phyloP scores from a whole-genome alignment of 2,797 vertebrate genomes.

The Coendou prehensilis region DNA sequence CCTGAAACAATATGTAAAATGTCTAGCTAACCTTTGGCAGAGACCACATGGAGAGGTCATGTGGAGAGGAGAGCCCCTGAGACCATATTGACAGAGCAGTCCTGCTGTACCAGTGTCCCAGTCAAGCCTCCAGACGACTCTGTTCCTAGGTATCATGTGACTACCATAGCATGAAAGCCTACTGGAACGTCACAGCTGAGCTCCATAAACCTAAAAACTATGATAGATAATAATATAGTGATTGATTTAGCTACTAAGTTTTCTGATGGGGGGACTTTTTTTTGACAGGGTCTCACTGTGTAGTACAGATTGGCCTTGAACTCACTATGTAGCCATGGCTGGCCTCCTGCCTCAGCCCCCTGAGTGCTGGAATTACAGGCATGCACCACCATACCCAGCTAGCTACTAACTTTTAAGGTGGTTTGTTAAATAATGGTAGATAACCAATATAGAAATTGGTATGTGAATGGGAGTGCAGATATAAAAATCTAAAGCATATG shows the following conservation, averaged over 20 bases:
- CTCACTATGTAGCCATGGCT: neutral
- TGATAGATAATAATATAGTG: neutral
- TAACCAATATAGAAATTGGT: neutral
- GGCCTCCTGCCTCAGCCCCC: neutral
- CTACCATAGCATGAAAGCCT: neutral
- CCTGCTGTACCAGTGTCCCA: neutral
- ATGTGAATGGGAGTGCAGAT: neutral
- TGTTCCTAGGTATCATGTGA: neutral
- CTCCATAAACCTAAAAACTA: neutral
- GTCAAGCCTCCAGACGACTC: neutral
- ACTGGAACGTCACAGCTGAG: neutral
- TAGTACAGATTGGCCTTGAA: neutral
- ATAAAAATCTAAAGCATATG: conserved; percentile 7
- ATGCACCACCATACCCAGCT: neutral
- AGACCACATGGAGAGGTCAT: neutral
- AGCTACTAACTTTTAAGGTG: neutral
- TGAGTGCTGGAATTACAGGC: neutral
- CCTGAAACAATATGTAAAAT: neutral
- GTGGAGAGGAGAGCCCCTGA: neutral
- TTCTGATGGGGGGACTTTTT: too few species aligned
- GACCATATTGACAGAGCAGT: neutral
- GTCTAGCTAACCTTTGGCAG: neutral
- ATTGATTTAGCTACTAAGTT: neutral
- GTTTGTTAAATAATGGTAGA: neutral
- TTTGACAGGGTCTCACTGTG: neutral